These are phyloP conservation scores for Halocaridina rubra DNA, from an alignment of 2,888 invertebrate species.

Conservation along the genomic window DNA sequence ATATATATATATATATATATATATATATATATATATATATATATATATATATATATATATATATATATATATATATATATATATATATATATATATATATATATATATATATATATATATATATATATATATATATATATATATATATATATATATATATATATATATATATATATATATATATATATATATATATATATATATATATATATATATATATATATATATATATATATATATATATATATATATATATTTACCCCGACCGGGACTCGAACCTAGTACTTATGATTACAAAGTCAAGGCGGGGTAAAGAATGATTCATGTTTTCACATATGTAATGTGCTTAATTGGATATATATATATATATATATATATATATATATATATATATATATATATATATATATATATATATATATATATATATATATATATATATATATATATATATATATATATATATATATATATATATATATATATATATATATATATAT, in stretches of 20 bases:
- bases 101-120: neutral
- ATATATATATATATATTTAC: too few relatives aligned
- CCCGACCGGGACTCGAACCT: too few relatives aligned
- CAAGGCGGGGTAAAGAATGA: neutral
- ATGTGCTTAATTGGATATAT: neutral
- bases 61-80: neutral
- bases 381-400: neutral
- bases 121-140: too few relatives aligned
- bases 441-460: neutral
- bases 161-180: slow-evolving; percentile 6
- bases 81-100: neutral
- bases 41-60: neutral
- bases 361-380: neutral
- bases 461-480: neutral
- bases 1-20: neutral
- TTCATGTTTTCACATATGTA: neutral
- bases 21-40: neutral
- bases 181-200: slow-evolving; percentile 8
- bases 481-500: slow-evolving; percentile 16
- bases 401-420: neutral
- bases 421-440: neutral
- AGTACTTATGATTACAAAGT: too few relatives aligned
- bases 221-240: neutral
- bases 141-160: neutral
- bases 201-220: neutral